Base-by-base conservation (phyloP, 2,797 vertebrate species). In the Lepidocolaptes lacrymiger region DNA sequence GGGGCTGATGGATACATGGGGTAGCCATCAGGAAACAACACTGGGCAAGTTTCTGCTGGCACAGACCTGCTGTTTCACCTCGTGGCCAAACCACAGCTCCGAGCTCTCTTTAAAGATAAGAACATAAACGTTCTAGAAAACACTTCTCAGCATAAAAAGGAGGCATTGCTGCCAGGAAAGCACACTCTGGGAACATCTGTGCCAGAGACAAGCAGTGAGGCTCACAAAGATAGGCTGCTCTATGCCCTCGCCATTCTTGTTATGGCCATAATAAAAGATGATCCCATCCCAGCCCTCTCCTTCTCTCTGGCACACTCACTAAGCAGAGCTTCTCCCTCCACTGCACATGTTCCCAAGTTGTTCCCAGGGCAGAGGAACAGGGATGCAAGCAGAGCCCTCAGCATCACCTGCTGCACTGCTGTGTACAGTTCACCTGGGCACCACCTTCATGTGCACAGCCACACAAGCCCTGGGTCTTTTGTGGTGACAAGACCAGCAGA, bases 381-480 rank as follows among this genome's bases (percentile, higher is more conserved):
- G 4, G 5, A 6, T 9, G 1, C 1, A 0, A 11, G 15, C n/a
- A 72, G 32, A 76, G 48, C 27, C 34, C 22, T 80, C n/a, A 34
- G 28, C 41, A 12, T 15, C 14, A 32, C 16, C 66, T 30, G 52
- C 55, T 27, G 6, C 37, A 10, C 12, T 27, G 34, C 37, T 59
- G 9, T 28, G 54, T 36, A 27, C 39, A 61, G 19, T 30, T 74
- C 61, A 64, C 3, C 21, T 4, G 1, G 13, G 19, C 34, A 54
- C 13, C 32, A 19, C 0, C 0, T 8, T 41, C 19, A 56, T 41
- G 39, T 1, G 0, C 11, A n/a, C 11, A 75, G 8, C 39, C 46
- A 28, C 17, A 36, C 1, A 52, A 85, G n/a, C 15, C 48, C 58
- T 74, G 9, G 86, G 28, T 46, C 6, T 80, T 77, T 22, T 3